Percentiles rank a stretch among this genome's conserved stretches.
Evolutionary conservation across 2,113 vertebrate species (phyloP).

Genomic region (Oreochromis tanganicae): DNA sequence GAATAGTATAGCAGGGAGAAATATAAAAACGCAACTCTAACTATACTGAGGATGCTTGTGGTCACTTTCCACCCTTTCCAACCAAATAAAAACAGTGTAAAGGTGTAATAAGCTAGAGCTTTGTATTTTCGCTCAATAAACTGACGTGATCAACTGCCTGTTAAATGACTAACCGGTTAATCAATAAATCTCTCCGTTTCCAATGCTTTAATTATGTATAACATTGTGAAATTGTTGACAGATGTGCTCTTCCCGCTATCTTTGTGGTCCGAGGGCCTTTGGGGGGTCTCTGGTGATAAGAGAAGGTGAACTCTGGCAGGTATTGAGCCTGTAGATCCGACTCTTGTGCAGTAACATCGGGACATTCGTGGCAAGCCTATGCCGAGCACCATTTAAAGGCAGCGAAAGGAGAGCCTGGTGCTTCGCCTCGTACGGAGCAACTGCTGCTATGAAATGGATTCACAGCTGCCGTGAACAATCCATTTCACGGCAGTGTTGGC

Average conservation of each 20-base stretch:
- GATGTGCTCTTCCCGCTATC: neutral
- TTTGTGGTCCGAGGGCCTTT: neutral
- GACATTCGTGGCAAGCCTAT: neutral
- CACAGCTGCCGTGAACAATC: constrained; percentile 21
- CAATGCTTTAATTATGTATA: neutral
- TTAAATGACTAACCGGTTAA: neutral
- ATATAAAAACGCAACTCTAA: neutral
- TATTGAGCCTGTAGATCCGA: neutral
- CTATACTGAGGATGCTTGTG: neutral
- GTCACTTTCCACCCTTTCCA: neutral
- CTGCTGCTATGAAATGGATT: constrained; percentile 29
- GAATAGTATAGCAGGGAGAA: neutral
- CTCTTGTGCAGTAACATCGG: neutral
- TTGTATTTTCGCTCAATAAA: neutral
- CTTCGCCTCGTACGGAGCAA: neutral
- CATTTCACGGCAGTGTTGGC: constrained; percentile 27
- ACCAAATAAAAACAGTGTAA: neutral
- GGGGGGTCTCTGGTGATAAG: neutral
- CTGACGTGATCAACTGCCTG: neutral
- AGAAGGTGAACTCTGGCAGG: neutral
- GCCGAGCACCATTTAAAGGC: neutral
- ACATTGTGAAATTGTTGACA: neutral
- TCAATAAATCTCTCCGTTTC: neutral
- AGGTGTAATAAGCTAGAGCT: neutral
- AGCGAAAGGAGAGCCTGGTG: neutral